phyloP scores from a whole-genome alignment of 2,888 invertebrate genomes.

The Caenorhabditis uteleia region DNA sequence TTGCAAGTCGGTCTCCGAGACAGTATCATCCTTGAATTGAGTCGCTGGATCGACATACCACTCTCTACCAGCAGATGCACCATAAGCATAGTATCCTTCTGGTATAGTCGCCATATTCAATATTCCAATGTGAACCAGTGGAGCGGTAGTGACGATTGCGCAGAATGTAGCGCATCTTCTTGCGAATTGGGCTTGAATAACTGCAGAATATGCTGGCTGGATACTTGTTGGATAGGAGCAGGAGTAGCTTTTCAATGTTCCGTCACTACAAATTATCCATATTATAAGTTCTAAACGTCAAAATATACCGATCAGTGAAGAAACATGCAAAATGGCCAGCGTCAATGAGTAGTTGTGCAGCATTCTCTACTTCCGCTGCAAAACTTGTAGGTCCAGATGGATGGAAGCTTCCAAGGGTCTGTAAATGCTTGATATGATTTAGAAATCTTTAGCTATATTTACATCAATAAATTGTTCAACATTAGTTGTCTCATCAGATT shows the following conservation, averaged over 20 bases:
- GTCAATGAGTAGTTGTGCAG: slow-evolving; percentile 32
- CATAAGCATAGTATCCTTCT: slow-evolving; percentile 61
- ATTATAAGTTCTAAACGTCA: not conserved
- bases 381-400: slow-evolving; percentile 46
- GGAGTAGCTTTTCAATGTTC: slow-evolving; percentile 53
- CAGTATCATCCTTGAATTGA: slow-evolving; percentile 59
- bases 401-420: slow-evolving; percentile 57
- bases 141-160: slow-evolving; percentile 63
- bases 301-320: slow-evolving; percentile 58
- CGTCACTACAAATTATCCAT: slow-evolving; percentile 36
- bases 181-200: slow-evolving; percentile 64
- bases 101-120: slow-evolving; percentile 61
- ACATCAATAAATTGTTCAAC: slow-evolving; percentile 62
- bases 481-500: slow-evolving; percentile 58
- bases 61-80: slow-evolving; percentile 64
- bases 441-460: not conserved
- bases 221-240: slow-evolving; percentile 61
- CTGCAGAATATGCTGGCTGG: slow-evolving; percentile 62
- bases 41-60: slow-evolving; percentile 61
- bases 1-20: slow-evolving; percentile 46
- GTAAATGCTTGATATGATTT: slow-evolving; percentile 1
- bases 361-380: slow-evolving; percentile 47
- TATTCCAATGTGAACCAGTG: slow-evolving; percentile 59
- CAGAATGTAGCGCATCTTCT: slow-evolving; percentile 63
- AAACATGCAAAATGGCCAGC: slow-evolving; percentile 61